Evolutionary conservation across 2,888 invertebrate genomes (phyloP).

Genomic region (Alviniconcha strummeri): DNA sequence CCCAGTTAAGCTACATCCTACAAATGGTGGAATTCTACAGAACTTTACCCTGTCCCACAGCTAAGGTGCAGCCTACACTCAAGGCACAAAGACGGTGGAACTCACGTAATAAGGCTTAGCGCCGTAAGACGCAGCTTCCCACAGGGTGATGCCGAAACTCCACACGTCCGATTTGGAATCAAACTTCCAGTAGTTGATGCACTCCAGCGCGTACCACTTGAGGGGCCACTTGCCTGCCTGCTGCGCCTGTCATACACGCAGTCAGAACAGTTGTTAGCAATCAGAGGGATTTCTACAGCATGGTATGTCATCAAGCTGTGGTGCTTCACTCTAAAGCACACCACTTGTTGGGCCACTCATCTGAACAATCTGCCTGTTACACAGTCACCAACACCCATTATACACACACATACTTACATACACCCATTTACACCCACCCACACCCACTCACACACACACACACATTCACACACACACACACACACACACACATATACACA

Average conservation of each 20-base stretch:
- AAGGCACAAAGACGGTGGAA: not conserved
- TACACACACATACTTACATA: too few species aligned
- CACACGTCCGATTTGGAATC: conserved; percentile 75
- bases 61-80: too few species aligned
- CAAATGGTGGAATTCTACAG: too few species aligned
- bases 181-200: conserved; percentile 75
- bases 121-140: conserved; percentile 75
- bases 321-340: not conserved
- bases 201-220: conserved; percentile 76
- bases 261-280: not conserved
- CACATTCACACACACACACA: too few species aligned
- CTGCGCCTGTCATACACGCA: conserved; percentile 61
- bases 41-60: too few species aligned
- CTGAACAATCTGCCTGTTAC: not conserved
- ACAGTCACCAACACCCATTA: not conserved
- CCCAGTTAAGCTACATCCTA: too few species aligned
- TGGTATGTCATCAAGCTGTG: not conserved
- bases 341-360: not conserved
- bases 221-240: conserved; percentile 74
- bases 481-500: not conserved
- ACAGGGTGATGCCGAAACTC: conserved; percentile 75
- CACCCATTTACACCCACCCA: too few species aligned
- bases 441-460: too few species aligned
- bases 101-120: conserved; percentile 46
- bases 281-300: not conserved